Evolutionary conservation across 37 sponge, comb jelly and placozoan species (phyloP), one percentile per base, ranked within the genome.

Genomic region (Cladorhizidae sp.): DNA sequence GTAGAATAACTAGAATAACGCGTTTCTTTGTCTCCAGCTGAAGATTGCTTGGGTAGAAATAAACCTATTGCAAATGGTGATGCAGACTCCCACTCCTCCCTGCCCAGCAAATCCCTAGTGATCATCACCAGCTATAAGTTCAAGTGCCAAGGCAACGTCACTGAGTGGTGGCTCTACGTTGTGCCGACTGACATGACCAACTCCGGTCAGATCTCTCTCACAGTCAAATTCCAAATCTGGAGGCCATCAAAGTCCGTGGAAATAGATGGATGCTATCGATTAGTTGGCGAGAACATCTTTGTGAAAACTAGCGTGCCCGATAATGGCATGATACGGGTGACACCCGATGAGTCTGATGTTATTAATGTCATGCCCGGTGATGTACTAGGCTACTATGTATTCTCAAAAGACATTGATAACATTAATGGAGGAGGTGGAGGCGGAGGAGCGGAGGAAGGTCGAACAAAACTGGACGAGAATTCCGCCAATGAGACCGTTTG

Each of bases 51-150:
- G 35, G 35, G 67, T 2, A 65, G 67, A 31, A 11, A 65, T 65
- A 11, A 32, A 9, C 67, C 67, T 15, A 32, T 65, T 32, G 18
- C 5, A 32, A 65, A 11, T 33, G 31, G 12, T 5, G 32, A 18
- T 45, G 49, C 49, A 5, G 5, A 5, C 9, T 45, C 49, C 49
- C 32, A 2, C 18, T 31, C 67, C 3, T 32, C 35, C 12, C 35
- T 65, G 2, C 72, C 72, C n/a, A 40, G 36, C n/a, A 26, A 23
- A 71, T 23, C 49, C 5, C 72, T 41, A 41, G 49, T 49, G 6
- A 71, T 71, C 72, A 71, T 71, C 33, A 42, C 72, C 28, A 71
- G 72, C 45, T 71, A 71, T 49, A 71, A 71, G 72, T 71, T 71
- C 72, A 40, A 40, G 1, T 71, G 72, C 28, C 49, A 41, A 26